A percentile compares a stretch with the other conserved stretches of the same genome.
These are phyloP conservation scores for Acrobasis suavella DNA, from an alignment of 2,888 invertebrate genomes.

Conservation along the genomic window DNA sequence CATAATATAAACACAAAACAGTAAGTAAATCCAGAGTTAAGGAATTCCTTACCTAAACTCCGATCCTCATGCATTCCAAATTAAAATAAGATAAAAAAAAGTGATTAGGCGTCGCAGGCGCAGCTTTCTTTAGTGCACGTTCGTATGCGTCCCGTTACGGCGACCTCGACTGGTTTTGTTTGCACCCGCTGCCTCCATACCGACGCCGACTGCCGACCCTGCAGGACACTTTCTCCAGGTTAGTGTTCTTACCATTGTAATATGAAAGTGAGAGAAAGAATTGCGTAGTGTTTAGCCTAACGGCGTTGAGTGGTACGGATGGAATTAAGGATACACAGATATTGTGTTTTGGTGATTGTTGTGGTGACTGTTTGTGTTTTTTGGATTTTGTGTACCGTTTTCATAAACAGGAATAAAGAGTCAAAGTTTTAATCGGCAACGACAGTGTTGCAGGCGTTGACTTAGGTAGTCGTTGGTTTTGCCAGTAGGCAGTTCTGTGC, in stretches of 20 bases:
- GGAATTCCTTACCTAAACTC: neutral
- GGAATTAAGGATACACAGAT: no score
- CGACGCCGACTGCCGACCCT: constrained; percentile 46
- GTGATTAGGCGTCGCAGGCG: neutral
- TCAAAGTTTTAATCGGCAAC: no score
- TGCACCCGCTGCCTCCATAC: constrained; percentile 53
- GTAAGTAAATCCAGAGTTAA: neutral
- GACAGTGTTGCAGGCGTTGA: no score
- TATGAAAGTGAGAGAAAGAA: constrained; percentile 49
- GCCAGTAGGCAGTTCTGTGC: no score
- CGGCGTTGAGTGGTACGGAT: no score
- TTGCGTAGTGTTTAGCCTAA: neutral
- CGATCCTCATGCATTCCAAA: neutral
- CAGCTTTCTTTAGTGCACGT: constrained; percentile 53
- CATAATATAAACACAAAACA: no score
- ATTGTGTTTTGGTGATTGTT: no score
- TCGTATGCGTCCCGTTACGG: constrained; percentile 71
- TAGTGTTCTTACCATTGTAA: constrained; percentile 46
- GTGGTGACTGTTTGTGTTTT: no score
- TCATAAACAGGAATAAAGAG: no score
- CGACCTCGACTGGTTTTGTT: constrained; percentile 64
- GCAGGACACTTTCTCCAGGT: constrained; percentile 62
- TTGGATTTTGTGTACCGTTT: no score
- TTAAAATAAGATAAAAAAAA: neutral
- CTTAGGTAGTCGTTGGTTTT: no score